phyloP scores from a whole-genome alignment of 2,113 vertebrate genomes.

The Stomatorhinus ivindoensis region DNA sequence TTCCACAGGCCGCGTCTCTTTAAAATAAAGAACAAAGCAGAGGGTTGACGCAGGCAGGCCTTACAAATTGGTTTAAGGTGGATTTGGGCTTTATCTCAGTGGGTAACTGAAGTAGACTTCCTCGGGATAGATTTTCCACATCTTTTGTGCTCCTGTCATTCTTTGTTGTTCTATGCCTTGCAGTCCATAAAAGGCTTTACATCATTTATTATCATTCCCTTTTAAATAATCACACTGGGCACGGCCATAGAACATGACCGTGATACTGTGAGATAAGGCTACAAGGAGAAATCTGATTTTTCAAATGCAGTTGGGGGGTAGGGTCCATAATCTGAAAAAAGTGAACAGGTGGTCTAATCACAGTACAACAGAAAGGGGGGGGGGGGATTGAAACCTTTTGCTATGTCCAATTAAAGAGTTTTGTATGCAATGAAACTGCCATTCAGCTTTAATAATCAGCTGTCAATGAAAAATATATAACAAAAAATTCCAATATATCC shows the following conservation, averaged over 20 bases:
- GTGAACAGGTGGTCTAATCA: background rate
- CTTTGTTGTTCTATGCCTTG: constrained; percentile 37
- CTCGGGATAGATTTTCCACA: constrained; percentile 56
- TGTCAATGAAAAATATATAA: background rate
- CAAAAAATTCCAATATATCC: background rate
- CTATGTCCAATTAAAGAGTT: background rate
- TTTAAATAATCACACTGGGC: constrained; percentile 54
- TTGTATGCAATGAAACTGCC: background rate
- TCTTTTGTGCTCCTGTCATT: constrained; percentile 56
- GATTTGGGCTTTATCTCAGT: constrained; percentile 28
- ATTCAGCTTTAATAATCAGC: background rate
- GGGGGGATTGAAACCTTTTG: background rate
- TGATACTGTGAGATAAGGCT: constrained; percentile 47
- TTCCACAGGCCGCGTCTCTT: constrained; percentile 8
- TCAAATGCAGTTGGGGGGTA: background rate
- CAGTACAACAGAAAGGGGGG: background rate
- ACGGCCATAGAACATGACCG: constrained; percentile 45
- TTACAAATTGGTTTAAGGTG: constrained; percentile 52
- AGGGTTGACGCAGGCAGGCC: constrained; percentile 40
- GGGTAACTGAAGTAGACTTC: constrained; percentile 56
- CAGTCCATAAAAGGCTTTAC: constrained; percentile 41
- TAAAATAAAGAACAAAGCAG: constrained; percentile 43
- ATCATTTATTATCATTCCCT: constrained; percentile 49
- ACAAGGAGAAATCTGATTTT: background rate
- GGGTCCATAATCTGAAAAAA: background rate